Percentiles rank a stretch among this genome's conserved stretches.
Evolutionary conservation across 2,797 vertebrate species (phyloP).

Genomic region (Phyllotis vaccarum): DNA sequence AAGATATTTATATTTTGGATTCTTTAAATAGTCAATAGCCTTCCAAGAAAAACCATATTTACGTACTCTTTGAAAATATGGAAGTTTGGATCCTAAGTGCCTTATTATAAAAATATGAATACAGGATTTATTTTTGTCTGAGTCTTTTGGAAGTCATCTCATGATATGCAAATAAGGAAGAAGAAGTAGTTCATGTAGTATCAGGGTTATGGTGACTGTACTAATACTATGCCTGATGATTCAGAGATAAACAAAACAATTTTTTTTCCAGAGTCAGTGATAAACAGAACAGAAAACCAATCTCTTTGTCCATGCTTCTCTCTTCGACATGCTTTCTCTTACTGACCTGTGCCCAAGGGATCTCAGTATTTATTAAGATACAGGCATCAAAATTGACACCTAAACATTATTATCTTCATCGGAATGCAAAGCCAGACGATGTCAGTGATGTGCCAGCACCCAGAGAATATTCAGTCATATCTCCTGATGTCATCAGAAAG

Average conservation of each 20-base stretch:
- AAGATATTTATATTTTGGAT: slow-evolving; percentile 8
- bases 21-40: slow-evolving; percentile 36
- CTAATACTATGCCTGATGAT: neutral
- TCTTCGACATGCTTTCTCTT: neutral
- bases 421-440: neutral
- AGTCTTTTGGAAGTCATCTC: slow-evolving; percentile 46
- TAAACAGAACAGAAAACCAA: neutral
- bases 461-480: neutral
- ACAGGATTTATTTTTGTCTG: slow-evolving; percentile 27
- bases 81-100: slow-evolving; percentile 56
- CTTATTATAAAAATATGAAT: slow-evolving; percentile 12
- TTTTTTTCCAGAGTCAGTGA: neutral
- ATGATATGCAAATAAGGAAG: slow-evolving; percentile 21
- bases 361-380: slow-evolving; percentile 43
- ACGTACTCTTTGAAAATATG: slow-evolving; percentile 12
- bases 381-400: slow-evolving; percentile 60
- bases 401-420: slow-evolving; percentile 40
- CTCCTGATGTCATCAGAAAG: slow-evolving; percentile 45
- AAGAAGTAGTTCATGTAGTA: neutral
- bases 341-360: neutral
- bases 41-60: slow-evolving; percentile 23
- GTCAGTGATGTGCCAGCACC: neutral
- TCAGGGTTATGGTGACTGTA: neutral
- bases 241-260: neutral
- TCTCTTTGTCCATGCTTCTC: neutral